Base-by-base conservation (phyloP, 2,888 invertebrate genomes). In the Acleris literana region DNA sequence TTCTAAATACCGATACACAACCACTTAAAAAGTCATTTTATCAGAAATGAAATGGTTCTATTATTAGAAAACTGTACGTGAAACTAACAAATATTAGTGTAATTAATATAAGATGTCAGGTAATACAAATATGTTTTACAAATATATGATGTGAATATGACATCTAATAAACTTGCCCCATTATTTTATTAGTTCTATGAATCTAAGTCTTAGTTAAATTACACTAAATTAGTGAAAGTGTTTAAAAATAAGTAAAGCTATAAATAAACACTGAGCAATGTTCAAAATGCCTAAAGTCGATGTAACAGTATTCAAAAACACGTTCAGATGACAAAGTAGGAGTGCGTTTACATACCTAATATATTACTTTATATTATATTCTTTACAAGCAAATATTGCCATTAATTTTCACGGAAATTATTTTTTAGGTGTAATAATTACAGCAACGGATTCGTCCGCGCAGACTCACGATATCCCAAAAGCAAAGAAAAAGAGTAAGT, bases 31-130 rank as follows among this genome's bases (percentile, higher is more conserved):
- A 75, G 76, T 55, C 25, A 60, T 62, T 58, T 67, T 44, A 77
- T 78, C 75, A 76, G 78, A 81, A 83, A 84, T 84, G 82, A 80
- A 83, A 84, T 85, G 76, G 74, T 79, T 78, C 74, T 72, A 71
- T 74, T 70, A 75, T 71, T 72, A 79, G 68, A 72, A 75, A 74
- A 72, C 69, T 71, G 71, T 69, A 69, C 70, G 70, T 72, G 75
- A 70, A 64, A 69, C 68, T 75, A 72, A 68, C 63, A 77, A 73
- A 75, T 74, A 54, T 57, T 74, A 74, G 76, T 84, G 84, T 83
- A 76, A 87, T 85, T 84, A 81, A 76, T 78, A 74, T 80, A 79
- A 80, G 76, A 88, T 90, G 88, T 85, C 88, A 80, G 86, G 88
- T 88, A 74, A 75, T 73, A 59, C 68, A 51, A 46, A 64, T 60